These are phyloP conservation scores for Rhinopithecus roxellana DNA, from an alignment of 2,113 vertebrate species.

Conservation along the genomic window DNA sequence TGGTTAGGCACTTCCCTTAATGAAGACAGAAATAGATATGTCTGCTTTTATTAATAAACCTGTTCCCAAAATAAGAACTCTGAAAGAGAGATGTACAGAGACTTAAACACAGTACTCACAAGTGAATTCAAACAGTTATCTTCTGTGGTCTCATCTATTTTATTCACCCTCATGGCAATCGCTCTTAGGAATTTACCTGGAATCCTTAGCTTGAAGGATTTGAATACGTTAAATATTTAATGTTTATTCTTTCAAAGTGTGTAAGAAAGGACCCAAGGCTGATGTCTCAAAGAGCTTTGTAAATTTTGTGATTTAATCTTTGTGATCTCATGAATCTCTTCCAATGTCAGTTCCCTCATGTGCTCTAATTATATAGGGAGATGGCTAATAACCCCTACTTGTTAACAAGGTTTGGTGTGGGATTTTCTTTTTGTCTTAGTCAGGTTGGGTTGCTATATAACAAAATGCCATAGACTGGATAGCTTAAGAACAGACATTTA, in stretches of 20 bases:
- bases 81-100: background rate
- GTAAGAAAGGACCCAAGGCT: background rate
- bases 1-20: background rate
- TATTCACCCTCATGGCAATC: background rate
- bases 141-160: background rate
- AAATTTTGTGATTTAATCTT: background rate
- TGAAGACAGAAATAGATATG: background rate
- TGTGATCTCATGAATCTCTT: background rate
- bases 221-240: background rate
- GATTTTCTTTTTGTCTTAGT: background rate
- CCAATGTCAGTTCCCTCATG: background rate
- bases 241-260: background rate
- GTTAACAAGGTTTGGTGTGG: background rate
- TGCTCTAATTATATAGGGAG: background rate
- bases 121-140: background rate
- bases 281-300: background rate
- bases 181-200: background rate
- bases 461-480: background rate
- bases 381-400: background rate
- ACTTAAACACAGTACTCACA: background rate
- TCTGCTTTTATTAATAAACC: background rate
- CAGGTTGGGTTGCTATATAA: background rate
- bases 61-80: background rate
- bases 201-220: background rate
- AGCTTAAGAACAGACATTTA: background rate